Evolutionary conservation across 2,888 invertebrate species (phyloP).

Genomic region (Syrista parreyssii): DNA sequence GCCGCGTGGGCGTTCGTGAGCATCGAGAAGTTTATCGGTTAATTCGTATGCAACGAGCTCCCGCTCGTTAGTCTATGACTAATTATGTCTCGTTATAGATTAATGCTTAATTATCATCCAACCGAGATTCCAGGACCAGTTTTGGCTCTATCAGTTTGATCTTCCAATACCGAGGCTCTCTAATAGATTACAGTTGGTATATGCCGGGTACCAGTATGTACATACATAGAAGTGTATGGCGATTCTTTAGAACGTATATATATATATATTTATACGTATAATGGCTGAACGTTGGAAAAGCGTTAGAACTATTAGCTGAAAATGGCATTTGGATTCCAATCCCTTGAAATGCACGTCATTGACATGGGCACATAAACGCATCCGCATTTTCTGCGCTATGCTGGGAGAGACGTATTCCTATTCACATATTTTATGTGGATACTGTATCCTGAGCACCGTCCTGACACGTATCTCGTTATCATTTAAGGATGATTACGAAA

Average conservation of each 20-base stretch:
- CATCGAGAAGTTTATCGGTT: slow-evolving; percentile 50
- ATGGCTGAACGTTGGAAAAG: neutral
- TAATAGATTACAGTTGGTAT: neutral
- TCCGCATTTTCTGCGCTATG: neutral
- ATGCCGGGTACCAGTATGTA: neutral
- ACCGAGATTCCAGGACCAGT: slow-evolving; percentile 51
- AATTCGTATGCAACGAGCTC: slow-evolving; percentile 42
- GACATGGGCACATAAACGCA: neutral
- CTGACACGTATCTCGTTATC: slow-evolving; percentile 50
- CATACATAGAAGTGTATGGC: too few species aligned
- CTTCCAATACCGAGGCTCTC: slow-evolving; percentile 27
- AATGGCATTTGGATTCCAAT: neutral
- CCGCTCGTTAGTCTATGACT: slow-evolving; percentile 58
- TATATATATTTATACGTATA: too few species aligned
- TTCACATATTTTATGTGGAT: neutral
- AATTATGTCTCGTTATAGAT: slow-evolving; percentile 61
- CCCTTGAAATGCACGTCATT: neutral
- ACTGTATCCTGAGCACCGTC: neutral
- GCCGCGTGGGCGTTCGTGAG: slow-evolving; percentile 35
- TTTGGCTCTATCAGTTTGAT: slow-evolving; percentile 52
- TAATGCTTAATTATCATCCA: slow-evolving; percentile 59
- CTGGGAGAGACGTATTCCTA: neutral
- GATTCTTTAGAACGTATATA: neutral
- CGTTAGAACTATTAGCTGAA: neutral
- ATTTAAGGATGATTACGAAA: slow-evolving; percentile 52